Evolutionary conservation across 2,797 vertebrate genomes (phyloP), one percentile per base, ranked within the genome.

Genomic region (Urosaurus nigricauda): DNA sequence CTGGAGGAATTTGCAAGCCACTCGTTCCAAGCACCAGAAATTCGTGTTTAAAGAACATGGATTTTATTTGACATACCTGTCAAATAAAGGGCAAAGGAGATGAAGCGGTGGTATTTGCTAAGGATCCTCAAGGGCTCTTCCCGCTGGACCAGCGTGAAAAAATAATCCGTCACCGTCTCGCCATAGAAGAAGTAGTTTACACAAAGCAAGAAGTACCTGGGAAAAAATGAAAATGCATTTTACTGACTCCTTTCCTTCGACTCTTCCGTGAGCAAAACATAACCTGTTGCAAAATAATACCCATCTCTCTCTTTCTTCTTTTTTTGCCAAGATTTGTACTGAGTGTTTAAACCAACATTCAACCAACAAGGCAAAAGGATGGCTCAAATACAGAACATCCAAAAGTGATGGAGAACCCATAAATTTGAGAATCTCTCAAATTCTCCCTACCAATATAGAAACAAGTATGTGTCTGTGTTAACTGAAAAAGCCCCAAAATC

Each of bases 181-280:
- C 99, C 99, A 0, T 99, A 99, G 97, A 99, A 99, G 95, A 99
- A 99, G 96, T 99, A 99, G 95, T 99, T 99, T 14, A 99, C 99
- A 43, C 99, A 99, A 88, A 99, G 96, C 93, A 99, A 97, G 95
- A 99, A 99, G 94, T 99, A 99, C 99, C 99, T 99, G 93, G 7
- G 80, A 6, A 56, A 47, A 88, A 0, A 6, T 8, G 8, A 8
- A 51, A 1, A n/a, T 65, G 9, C 8, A 65, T 26, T 65, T 60
- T 60, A 58, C 17, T 58, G 16, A 58, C 3, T 58, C 56, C 3
- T 17, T 58, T 19, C 16, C 16, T 5, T 58, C 16, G 19, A 2
- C 56, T 58, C 56, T 58, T 58, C 56, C 56, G 5, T 58, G 17
- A 58, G 56, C 17, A 19, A 17, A 19, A 58, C 56, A 58, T 58